phyloP scores from a whole-genome alignment of 2,113 vertebrate species.

The Onychorhynchus coronatus region DNA sequence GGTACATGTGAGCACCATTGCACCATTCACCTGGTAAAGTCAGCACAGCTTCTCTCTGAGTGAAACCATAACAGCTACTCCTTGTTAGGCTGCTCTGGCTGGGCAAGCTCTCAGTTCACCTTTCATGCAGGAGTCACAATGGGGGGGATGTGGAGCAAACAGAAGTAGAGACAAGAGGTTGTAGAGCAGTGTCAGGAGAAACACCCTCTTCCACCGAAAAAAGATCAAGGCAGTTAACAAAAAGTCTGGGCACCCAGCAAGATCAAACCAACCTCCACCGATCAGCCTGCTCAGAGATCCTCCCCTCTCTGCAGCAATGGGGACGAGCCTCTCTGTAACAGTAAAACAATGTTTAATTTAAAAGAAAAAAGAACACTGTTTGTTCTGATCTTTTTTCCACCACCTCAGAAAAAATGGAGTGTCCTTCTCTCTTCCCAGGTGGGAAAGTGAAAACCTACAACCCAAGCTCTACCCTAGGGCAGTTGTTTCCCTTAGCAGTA shows the following conservation, averaged over 20 bases:
- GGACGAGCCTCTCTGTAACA: neutral
- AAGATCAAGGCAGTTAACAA: neutral
- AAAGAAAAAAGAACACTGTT: neutral
- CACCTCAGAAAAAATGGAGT: neutral
- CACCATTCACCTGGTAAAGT: neutral
- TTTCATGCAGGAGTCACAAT: neutral
- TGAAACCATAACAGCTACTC: neutral
- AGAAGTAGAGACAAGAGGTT: neutral
- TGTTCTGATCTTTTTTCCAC: neutral
- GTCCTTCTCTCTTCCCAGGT: neutral
- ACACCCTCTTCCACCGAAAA: neutral
- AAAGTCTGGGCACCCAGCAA: neutral
- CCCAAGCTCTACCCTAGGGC: neutral
- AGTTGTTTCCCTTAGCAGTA: neutral
- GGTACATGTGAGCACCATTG: fast-evolving
- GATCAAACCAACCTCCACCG: neutral
- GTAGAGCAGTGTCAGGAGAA: neutral
- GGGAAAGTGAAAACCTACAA: neutral
- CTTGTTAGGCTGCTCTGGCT: neutral
- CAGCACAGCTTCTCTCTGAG: neutral
- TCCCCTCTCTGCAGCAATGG: neutral
- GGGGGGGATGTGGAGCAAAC: neutral
- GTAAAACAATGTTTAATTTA: neutral
- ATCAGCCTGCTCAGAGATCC: neutral
- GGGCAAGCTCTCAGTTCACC: neutral